Conservation (phyloP, 2,888 invertebrate genomes). For the Xestia ashworthii region DNA sequence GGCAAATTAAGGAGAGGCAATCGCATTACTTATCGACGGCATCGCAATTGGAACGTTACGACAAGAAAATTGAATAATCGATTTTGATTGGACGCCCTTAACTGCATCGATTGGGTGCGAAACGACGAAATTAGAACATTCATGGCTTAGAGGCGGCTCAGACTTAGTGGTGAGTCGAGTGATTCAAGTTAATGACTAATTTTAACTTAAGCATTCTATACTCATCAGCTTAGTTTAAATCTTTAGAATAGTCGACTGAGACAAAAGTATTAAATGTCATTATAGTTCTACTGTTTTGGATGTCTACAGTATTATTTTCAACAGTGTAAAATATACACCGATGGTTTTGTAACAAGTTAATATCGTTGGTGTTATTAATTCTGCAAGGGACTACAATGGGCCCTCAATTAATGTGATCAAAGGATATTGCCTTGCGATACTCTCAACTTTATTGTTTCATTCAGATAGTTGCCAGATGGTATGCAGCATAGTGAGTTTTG, state of each 20-base stretch:
- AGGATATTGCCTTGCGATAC: background rate
- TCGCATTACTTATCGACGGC: conserved; percentile 29
- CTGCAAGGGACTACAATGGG: conserved; percentile 9
- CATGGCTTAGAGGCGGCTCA: conserved; percentile 4
- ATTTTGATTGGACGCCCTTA: conserved; percentile 39
- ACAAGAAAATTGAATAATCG: conserved; percentile 54
- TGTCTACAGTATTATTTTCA: background rate
- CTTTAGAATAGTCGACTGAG: background rate
- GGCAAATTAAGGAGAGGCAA: conserved; percentile 17
- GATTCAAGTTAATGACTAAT: background rate
- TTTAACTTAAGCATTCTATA: conserved; percentile 3
- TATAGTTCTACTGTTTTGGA: background rate
- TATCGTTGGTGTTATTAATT: background rate
- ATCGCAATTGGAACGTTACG: conserved; percentile 39
- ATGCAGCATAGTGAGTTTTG: background rate
- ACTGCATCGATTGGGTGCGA: conserved; percentile 40
- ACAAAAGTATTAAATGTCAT: background rate
- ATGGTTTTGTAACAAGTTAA: background rate
- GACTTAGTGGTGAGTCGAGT: background rate
- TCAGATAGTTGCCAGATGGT: background rate
- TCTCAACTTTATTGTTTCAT: background rate
- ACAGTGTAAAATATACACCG: background rate
- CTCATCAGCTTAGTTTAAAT: background rate
- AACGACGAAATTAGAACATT: conserved; percentile 14
- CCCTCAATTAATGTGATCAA: background rate